These are phyloP conservation scores for Silurus glanis DNA, from an alignment of 2,113 vertebrate species.

Conservation along the genomic window DNA sequence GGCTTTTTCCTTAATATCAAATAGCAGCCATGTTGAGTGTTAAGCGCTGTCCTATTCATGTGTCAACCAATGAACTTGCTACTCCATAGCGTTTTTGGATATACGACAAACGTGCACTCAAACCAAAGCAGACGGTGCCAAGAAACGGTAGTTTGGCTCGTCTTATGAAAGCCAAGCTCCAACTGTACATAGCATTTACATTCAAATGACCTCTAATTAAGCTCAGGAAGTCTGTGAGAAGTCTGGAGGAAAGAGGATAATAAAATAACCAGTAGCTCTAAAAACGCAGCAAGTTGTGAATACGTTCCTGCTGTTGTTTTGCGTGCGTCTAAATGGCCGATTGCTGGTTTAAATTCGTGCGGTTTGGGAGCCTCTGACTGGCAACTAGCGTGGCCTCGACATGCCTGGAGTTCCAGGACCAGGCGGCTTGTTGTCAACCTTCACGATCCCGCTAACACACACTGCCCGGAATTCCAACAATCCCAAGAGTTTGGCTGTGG, in stretches of 20 bases:
- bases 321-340: not conserved
- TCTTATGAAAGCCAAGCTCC: not conserved
- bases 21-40: not conserved
- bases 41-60: not conserved
- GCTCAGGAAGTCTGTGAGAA: not conserved
- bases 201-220: conserved; percentile 18
- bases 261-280: not conserved
- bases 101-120: not conserved
- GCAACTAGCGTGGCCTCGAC: conserved; percentile 2
- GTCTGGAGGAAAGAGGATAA: not conserved
- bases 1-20: not conserved
- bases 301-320: not conserved
- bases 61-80: not conserved
- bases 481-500: conserved; percentile 69
- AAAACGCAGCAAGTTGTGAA: not conserved
- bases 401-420: conserved; percentile 35
- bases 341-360: not conserved
- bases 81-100: not conserved
- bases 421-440: conserved; percentile 22
- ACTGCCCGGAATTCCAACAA: conserved; percentile 68
- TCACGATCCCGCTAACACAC: conserved; percentile 56
- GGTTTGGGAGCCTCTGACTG: not conserved
- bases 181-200: not conserved
- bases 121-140: conserved; percentile 25
- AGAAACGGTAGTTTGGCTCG: not conserved